These are phyloP conservation scores for Onychostruthus taczanowskii DNA, from an alignment of 2,113 vertebrate species.

Conservation along the genomic window DNA sequence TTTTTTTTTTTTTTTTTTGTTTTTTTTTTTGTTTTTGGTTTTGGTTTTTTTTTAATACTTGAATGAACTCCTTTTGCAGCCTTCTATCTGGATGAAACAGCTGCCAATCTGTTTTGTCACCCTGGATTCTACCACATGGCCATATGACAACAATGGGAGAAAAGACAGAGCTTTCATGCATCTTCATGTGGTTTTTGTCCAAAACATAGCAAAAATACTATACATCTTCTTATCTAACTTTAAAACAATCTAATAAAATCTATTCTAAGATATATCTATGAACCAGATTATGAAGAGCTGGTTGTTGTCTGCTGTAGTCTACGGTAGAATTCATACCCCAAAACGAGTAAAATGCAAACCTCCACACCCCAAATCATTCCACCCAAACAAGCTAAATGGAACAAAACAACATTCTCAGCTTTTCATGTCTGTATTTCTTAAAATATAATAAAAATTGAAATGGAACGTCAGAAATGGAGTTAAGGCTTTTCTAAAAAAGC, in stretches of 20 bases:
- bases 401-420: neutral
- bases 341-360: neutral
- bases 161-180: neutral
- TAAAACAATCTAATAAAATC: neutral
- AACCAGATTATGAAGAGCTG: neutral
- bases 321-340: neutral
- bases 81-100: neutral
- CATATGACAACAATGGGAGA: neutral
- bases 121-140: neutral
- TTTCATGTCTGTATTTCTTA: neutral
- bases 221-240: neutral
- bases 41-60: neutral
- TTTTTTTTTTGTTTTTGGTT: no score
- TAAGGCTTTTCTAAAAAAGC: neutral
- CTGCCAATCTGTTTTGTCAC: neutral
- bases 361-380: fast-evolving
- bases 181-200: neutral
- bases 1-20: no score
- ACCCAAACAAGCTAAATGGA: neutral
- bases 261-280: neutral
- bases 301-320: neutral
- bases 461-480: neutral
- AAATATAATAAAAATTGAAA: neutral
- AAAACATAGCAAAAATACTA: neutral
- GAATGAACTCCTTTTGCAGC: neutral